Evolutionary conservation across 2,113 vertebrate genomes (phyloP).

Genomic region (Spea bombifrons): DNA sequence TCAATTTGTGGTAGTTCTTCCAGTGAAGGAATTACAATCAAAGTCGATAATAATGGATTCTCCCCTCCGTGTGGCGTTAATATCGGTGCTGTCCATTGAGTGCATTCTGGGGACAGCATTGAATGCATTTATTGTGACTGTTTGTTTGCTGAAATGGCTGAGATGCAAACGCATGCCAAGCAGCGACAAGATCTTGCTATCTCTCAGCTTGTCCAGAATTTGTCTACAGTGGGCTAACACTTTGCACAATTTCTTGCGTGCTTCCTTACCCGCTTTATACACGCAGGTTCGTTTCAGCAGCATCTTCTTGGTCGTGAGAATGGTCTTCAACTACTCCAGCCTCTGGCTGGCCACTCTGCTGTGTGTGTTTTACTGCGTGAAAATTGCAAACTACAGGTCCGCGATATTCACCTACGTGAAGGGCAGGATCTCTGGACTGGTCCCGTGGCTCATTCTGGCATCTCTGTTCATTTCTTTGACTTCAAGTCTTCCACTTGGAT

Average conservation of each 20-base stretch:
- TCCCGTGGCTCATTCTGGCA: conserved; percentile 24
- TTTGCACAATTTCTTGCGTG: neutral
- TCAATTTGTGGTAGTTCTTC: neutral
- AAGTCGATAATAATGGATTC: neutral
- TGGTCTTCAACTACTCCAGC: neutral
- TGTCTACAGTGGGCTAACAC: rapidly evolving
- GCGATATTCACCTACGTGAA: conserved; percentile 41
- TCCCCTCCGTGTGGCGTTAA: neutral
- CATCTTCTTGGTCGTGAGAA: neutral
- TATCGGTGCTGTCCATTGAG: neutral
- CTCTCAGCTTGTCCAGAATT: conserved; percentile 34
- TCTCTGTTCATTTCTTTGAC: neutral
- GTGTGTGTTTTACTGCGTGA: conserved; percentile 44
- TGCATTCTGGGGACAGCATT: conserved; percentile 28
- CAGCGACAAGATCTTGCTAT: conserved; percentile 48
- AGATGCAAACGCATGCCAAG: conserved; percentile 37
- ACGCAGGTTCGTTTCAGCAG: neutral
- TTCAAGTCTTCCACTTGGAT: rapidly evolving
- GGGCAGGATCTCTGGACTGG: conserved; percentile 16
- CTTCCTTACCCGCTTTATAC: neutral
- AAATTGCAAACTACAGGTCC: conserved; percentile 49
- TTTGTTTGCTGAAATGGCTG: neutral
- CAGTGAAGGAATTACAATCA: neutral
- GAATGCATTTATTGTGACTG: conserved; percentile 32
- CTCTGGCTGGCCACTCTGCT: conserved; percentile 40